Base-by-base conservation (phyloP, 1,140 invertebrate genomes). In the Drosophila ercepeae region DNA sequence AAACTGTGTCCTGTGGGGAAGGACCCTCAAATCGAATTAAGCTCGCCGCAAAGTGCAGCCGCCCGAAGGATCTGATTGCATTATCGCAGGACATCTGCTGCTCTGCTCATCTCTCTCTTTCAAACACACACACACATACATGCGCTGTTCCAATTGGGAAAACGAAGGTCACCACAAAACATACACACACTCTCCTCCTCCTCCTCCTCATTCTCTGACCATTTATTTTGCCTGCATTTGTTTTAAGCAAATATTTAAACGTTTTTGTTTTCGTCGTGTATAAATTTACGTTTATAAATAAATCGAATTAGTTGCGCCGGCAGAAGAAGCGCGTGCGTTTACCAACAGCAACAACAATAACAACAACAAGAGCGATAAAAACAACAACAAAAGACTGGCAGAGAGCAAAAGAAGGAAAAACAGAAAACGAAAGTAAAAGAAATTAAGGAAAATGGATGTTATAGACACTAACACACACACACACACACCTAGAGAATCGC, bases 141-240 rank as follows among this genome's bases (percentile, higher is more conserved):
- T 13, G 1, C 7, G 13, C 14, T 49, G 48, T 58, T 65, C 58
- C 64, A 82, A 75, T 82, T 84, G 78, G 71, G 27, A 73, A 83
- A 65, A 73, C 81, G 81, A 84, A 84, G 81, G 81, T 84, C 75
- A 86, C 49, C 49, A 61, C 58, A 61, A 54, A 32, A 49, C 25
- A 52, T 25, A 46, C 34, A 34, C 29, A 54, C 18, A 44, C 9
- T 7, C 18, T 29, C 29, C 19, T 29, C 25, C 21, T 25, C 36
- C 32, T 68, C 7, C 25, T n/a, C n/a, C n/a, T n/a, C n/a, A n/a
- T n/a, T n/a, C n/a, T n/a, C n/a, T n/a, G n/a, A n/a, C n/a, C n/a
- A n/a, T n/a, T n/a, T 68, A 48, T 58, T 71, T 68, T 57, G 42
- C 44, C 21, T 65, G 48, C 64, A 67, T 67, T 68, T 67, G 36